A percentile compares a stretch with the other conserved stretches of the same genome.
phyloP scores from a whole-genome alignment of 1,140 invertebrate genomes.

The Temnothorax curvispinosus region DNA sequence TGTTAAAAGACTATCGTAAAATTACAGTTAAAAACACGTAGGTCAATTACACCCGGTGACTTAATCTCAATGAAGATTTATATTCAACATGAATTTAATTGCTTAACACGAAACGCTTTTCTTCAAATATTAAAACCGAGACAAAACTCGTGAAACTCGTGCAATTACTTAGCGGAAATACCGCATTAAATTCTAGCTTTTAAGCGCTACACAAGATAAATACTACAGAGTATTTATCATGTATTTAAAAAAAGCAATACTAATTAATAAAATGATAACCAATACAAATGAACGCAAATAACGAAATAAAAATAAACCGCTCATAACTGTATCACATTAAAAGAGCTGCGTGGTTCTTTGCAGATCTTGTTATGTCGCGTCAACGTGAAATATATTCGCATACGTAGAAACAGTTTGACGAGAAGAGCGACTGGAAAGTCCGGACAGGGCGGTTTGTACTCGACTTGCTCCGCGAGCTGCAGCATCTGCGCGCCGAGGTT shows the following conservation, averaged over 20 bases:
- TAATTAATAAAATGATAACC: constrained; percentile 7
- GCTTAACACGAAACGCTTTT: background rate
- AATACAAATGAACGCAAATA: background rate
- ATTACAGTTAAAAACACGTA: background rate
- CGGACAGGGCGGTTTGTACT: constrained; percentile 30
- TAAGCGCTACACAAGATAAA: background rate
- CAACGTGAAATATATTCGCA: constrained; percentile 46
- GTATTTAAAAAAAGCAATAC: background rate
- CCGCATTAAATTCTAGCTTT: background rate
- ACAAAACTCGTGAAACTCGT: background rate
- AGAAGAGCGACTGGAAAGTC: constrained; percentile 21
- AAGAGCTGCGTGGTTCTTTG: background rate
- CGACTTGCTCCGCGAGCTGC: constrained; percentile 11
- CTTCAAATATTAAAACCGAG: background rate
- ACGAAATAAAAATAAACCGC: background rate
- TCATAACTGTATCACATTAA: constrained; percentile 29
- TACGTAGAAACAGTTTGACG: constrained; percentile 42
- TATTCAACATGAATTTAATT: background rate
- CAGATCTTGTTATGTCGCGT: constrained; percentile 40
- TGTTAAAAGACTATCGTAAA: background rate
- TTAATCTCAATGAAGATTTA: background rate
- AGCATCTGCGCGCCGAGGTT: constrained; percentile 27
- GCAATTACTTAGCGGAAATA: background rate
- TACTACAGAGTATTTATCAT: background rate
- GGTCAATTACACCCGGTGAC: background rate